These are phyloP conservation scores for Napeogenes sylphis DNA, from an alignment of 2,888 invertebrate genomes.

Conservation along the genomic window DNA sequence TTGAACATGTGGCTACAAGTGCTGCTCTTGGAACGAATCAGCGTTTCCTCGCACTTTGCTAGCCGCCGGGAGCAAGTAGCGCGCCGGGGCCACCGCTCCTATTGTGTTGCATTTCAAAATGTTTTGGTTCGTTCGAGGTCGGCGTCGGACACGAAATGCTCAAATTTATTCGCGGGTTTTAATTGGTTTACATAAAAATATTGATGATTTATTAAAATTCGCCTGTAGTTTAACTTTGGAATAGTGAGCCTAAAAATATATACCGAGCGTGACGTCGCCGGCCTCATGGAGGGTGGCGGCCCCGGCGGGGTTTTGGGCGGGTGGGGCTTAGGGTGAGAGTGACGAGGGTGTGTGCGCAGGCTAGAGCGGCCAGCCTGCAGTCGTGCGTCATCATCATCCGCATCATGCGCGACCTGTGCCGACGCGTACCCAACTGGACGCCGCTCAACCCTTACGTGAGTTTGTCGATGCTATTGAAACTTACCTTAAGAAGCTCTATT, in stretches of 20 bases:
- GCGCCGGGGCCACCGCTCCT: conserved; percentile 30
- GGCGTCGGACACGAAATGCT: conserved; percentile 5
- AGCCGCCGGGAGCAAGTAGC: conserved; percentile 45
- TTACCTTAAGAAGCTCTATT: too few relatives aligned
- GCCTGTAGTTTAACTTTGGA: too few relatives aligned
- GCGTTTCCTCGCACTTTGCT: conserved; percentile 64
- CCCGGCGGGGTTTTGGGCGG: conserved; percentile 7
- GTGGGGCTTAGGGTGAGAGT: conserved; percentile 8
- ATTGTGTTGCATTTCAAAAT: conserved; percentile 6
- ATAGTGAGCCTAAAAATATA: too few relatives aligned
- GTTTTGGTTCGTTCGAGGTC: not conserved
- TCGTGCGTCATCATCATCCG: conserved; percentile 98
- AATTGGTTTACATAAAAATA: too few relatives aligned
- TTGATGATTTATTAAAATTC: too few relatives aligned
- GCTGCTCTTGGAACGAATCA: conserved; percentile 55
- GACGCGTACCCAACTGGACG: conserved; percentile 95
- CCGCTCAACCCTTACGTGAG: conserved; percentile 95
- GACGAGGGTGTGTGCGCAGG: conserved; percentile 76
- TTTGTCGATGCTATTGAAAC: conserved; percentile 32
- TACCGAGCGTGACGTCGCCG: not conserved
- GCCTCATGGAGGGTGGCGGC: not conserved
- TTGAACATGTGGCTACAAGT: conserved; percentile 75
- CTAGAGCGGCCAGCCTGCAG: conserved; percentile 96
- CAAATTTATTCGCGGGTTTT: not conserved
- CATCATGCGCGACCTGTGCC: conserved; percentile 96